Evolutionary conservation across 1,140 invertebrate genomes (phyloP), one percentile per base, ranked within the genome.

Genomic region (Drosophila littoralis): DNA sequence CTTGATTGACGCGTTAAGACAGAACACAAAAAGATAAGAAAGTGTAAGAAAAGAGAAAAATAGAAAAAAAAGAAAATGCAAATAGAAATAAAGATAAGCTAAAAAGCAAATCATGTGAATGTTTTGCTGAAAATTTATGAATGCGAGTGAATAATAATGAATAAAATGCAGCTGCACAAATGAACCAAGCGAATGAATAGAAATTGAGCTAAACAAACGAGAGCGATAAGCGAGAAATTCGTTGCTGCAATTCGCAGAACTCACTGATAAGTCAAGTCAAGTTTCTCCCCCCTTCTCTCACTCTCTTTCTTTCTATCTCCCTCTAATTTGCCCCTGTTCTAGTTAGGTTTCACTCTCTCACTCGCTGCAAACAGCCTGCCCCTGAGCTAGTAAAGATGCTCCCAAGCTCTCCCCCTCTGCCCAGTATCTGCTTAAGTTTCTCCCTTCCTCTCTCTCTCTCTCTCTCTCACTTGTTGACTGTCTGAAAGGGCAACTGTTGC

Each of bases 1-100:
- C 35, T 38, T 61, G 58, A 70, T 38, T 63, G 67, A 63, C 32
- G 33, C 57, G 17, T 40, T 51, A 40, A 68, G 45, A 60, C 35
- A 13, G 9, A 32, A 59, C 32, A 12, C n/a, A 48, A 50, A 6
- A 7, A 15, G 36, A 57, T 60, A 55, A 66, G 51, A 5, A 51
- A 57, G 17, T 33, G 10, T 2, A 72, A 22, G 58, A 50, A 59
- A 40, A 40, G 46, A 61, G 10, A 40, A 55, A 22, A 22, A 22
- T 22, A 22, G 22, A 63, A 36, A 15, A 43, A 58, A 45, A 55
- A 54, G 17, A 72, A 84, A 84, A 57, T 76, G 48, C 22, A 83
- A 57, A 63, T 65, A 73, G 52, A 51, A 52, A 75, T 42, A 40
- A 79, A 46, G 48, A 66, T 54, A 68, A 51, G 33, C 45, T 46